phyloP scores from a whole-genome alignment of 2,797 vertebrate genomes.

The Urosaurus nigricauda region DNA sequence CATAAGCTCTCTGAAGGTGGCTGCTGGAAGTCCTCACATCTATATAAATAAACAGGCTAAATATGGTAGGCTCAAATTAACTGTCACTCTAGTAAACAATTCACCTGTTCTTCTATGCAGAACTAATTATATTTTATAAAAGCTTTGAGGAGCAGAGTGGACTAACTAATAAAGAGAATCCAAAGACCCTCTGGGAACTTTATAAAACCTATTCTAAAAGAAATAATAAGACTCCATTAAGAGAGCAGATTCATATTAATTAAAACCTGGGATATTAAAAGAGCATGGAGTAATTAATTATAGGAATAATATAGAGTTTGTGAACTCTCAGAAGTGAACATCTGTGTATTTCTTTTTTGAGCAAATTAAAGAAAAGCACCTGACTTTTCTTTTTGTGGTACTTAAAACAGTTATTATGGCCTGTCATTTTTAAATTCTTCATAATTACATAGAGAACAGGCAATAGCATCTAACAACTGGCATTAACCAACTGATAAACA shows the following conservation, averaged over 20 bases:
- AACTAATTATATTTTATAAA: conserved; percentile 21
- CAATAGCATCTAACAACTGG: not conserved
- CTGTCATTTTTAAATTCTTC: not conserved
- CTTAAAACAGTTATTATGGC: not conserved
- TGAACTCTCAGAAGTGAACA: conserved; percentile 4
- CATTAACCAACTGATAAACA: not conserved
- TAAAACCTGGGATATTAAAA: conserved; percentile 3
- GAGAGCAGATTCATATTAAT: conserved; percentile 10
- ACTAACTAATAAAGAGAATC: not conserved
- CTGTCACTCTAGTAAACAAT: not conserved
- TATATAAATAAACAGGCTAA: not conserved
- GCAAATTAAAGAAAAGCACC: not conserved
- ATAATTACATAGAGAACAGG: not conserved
- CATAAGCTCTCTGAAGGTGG: not conserved
- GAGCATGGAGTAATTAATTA: conserved; percentile 14
- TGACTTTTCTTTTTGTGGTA: no score
- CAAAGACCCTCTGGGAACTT: not conserved
- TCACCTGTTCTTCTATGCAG: not conserved
- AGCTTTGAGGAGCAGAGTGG: not conserved
- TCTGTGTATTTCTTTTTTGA: not conserved
- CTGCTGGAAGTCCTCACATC: not conserved
- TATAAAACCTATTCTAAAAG: not conserved
- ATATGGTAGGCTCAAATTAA: not conserved
- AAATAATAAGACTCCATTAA: conserved; percentile 14
- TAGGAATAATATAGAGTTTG: conserved; percentile 5